Evolutionary conservation across 2,797 vertebrate genomes (phyloP), one percentile per base, ranked within the genome.

Genomic region (Poecilia gillii): DNA sequence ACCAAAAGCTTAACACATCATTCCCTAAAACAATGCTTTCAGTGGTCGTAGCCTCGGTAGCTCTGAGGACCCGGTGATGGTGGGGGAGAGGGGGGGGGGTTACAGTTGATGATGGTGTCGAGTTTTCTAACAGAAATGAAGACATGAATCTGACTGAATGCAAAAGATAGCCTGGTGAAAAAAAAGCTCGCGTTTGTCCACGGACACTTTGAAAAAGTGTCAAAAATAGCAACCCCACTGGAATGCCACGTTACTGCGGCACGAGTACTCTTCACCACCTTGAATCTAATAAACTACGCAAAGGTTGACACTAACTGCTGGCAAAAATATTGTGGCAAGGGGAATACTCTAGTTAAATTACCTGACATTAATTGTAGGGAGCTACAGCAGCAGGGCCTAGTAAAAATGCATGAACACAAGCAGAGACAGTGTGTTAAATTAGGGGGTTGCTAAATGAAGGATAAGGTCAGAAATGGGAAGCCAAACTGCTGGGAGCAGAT

Each of bases 321-420:
- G 80, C 68, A 82, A 82, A 86, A 85, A 86, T 77, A 86, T 81
- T 83, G 33, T 28, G 59, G 55, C 28, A 71, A 92, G 94, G 83
- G 91, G 93, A 94, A 94, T 92, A 93, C 93, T 85, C 90, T 91
- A 91, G 90, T 93, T 91, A 89, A 91, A 94, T 92, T 95, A 93
- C 84, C 85, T 83, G 88, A 85, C 90, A 97, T 96, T 94, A 94
- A 95, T 96, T 94, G 94, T 33, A 75, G 82, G 81, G 84, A 90
- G 81, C 90, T 81, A 75, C 78, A 85, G 59, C 90, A 87, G 84
- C 80, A 66, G 87, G 83, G 59, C 86, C 66, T 83, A 20, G 81
- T 85, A 84, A 85, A 88, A 88, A 71, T 84, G 84, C 49, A 62
- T 62, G 49, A 78, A 77, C 80, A 82, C 84, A 90, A 84, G 59